Conservation (phyloP, 2,888 invertebrate species). For the Heliconius sara region DNA sequence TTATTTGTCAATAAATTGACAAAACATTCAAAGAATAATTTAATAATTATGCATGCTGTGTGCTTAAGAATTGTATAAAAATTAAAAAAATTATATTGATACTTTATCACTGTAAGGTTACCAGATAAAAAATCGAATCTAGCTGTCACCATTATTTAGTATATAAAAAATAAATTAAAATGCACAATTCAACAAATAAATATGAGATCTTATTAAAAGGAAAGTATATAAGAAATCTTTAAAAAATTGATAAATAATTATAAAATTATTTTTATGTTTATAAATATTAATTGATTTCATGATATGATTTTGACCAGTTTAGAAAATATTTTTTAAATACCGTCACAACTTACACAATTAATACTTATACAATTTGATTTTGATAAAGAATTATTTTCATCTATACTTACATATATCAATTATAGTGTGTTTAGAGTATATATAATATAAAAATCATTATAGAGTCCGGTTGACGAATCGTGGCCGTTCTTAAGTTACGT, state of each 20-base stretch:
- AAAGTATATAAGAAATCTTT: neutral
- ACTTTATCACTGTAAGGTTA: neutral
- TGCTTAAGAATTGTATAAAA: neutral
- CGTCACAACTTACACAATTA: too few relatives aligned
- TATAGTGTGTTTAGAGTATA: too few relatives aligned
- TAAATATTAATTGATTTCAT: neutral
- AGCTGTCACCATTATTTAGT: neutral
- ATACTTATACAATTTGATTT: too few relatives aligned
- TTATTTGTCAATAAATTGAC: neutral
- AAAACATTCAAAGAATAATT: neutral
- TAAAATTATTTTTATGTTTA: neutral
- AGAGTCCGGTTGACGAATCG: neutral
- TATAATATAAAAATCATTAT: neutral
- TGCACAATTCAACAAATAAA: neutral
- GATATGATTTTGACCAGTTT: neutral
- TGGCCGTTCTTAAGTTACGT: neutral
- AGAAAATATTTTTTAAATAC: neutral
- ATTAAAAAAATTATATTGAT: neutral
- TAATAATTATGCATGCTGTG: neutral
- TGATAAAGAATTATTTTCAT: too few relatives aligned
- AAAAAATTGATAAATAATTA: neutral
- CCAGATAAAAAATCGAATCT: neutral
- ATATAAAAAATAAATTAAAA: neutral
- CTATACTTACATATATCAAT: too few relatives aligned
- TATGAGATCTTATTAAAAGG: constrained; percentile 11